Evolutionary conservation across 2,797 vertebrate species (phyloP).

Genomic region (Vipera latastei): DNA sequence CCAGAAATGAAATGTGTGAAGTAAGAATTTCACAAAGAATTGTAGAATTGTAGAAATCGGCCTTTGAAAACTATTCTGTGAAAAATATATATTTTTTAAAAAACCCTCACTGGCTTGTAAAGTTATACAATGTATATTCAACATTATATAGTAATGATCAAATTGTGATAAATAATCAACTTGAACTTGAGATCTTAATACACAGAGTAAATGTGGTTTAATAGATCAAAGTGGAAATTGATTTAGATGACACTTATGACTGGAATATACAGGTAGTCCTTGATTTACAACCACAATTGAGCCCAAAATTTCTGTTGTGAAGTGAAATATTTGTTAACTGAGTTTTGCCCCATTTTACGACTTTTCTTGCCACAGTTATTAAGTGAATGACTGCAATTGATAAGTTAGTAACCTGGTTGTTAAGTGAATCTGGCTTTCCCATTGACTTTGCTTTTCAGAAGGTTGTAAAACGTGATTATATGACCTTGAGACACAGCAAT

Average conservation of each 20-base stretch:
- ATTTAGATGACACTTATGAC: neutral
- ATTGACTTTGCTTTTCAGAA: neutral
- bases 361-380: neutral
- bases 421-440: neutral
- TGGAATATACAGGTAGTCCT: neutral
- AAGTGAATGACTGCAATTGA: neutral
- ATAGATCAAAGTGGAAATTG: neutral
- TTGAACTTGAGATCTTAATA: neutral
- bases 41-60: neutral
- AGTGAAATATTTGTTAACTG: neutral
- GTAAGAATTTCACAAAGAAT: neutral
- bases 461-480: neutral
- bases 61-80: neutral
- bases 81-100: no score
- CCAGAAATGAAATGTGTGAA: neutral
- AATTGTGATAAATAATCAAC: neutral
- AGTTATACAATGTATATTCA: neutral
- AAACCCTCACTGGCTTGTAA: neutral
- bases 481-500: neutral
- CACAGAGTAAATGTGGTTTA: neutral
- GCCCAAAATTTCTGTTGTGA: neutral
- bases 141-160: neutral
- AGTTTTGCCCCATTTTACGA: neutral
- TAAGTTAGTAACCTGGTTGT: neutral
- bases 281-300: neutral